Evolutionary conservation across 2,797 vertebrate species (phyloP).

Genomic region (Sardinella longiceps): DNA sequence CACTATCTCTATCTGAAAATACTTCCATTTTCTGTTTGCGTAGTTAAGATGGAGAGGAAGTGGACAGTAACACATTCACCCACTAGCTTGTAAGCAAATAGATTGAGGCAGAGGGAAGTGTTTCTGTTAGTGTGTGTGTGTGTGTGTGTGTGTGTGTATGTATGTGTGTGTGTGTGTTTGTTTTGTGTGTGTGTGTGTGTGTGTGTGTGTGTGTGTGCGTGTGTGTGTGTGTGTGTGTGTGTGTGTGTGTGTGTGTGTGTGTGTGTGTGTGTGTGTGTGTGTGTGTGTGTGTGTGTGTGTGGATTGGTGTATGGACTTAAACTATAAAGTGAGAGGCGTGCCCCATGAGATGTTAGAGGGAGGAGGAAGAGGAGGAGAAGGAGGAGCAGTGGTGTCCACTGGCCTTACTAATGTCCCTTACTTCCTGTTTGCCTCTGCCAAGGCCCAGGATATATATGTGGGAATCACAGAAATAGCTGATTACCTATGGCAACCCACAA

Average conservation of each 20-base stretch:
- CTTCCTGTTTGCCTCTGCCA: conserved; percentile 63
- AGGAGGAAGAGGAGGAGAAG: not conserved
- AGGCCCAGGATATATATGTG: conserved; percentile 59
- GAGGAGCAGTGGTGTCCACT: not conserved
- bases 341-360: not conserved
- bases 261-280: not conserved
- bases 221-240: not conserved
- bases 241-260: not conserved
- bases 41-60: too few relatives aligned
- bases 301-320: not conserved
- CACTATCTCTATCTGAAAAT: too few relatives aligned
- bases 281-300: not conserved
- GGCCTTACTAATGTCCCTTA: conserved; percentile 53
- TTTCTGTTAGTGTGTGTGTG: not conserved
- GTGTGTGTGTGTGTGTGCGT: not conserved
- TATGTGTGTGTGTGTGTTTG: not conserved
- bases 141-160: not conserved
- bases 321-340: not conserved
- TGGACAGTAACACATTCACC: too few relatives aligned
- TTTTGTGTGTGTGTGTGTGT: not conserved
- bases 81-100: too few relatives aligned
- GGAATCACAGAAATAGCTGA: conserved; percentile 65
- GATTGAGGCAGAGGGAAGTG: too few relatives aligned
- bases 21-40: too few relatives aligned
- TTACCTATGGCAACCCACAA: conserved; percentile 52